phyloP scores from a whole-genome alignment of 2,113 vertebrate genomes.

The Halichoerus grypus region DNA sequence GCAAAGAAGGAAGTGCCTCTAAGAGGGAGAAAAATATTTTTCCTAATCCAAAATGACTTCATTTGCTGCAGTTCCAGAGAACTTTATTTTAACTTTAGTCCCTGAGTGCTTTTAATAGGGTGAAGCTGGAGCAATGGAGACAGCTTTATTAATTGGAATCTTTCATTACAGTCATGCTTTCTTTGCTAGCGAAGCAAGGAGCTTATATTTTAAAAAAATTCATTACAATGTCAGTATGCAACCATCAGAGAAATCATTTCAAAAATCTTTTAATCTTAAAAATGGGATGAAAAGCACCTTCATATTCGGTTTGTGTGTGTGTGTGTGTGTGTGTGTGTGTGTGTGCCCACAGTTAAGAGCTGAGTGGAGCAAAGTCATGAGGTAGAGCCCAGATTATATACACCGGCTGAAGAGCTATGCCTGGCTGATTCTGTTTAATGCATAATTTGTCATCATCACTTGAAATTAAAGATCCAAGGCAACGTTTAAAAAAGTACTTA shows the following conservation, averaged over 20 bases:
- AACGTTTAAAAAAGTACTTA: not conserved
- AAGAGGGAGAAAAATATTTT: not conserved
- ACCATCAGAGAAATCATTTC: conserved; percentile 58
- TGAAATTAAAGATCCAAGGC: conserved; percentile 48
- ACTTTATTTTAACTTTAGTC: conserved; percentile 62
- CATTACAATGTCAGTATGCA: conserved; percentile 49
- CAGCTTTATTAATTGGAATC: conserved; percentile 44
- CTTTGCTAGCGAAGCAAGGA: conserved; percentile 54
- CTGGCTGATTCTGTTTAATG: not conserved
- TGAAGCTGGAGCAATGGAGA: not conserved
- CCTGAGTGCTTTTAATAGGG: conserved; percentile 49
- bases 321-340: no score
- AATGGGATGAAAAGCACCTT: conserved; percentile 17
- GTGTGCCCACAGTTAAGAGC: not conserved
- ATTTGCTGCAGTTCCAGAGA: conserved; percentile 49
- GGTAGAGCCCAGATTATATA: not conserved
- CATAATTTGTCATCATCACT: conserved; percentile 49
- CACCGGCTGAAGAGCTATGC: conserved; percentile 13
- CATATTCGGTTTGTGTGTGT: no score
- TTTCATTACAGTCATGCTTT: conserved; percentile 57
- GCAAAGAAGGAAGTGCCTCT: conserved; percentile 41
- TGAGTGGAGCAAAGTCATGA: not conserved
- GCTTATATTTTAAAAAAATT: conserved; percentile 37
- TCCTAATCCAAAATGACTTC: conserved; percentile 67
- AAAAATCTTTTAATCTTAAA: conserved; percentile 65